Evolutionary conservation across 1,140 invertebrate species (phyloP), one percentile per base, ranked within the genome.

Genomic region (Mercenaria mercenaria): DNA sequence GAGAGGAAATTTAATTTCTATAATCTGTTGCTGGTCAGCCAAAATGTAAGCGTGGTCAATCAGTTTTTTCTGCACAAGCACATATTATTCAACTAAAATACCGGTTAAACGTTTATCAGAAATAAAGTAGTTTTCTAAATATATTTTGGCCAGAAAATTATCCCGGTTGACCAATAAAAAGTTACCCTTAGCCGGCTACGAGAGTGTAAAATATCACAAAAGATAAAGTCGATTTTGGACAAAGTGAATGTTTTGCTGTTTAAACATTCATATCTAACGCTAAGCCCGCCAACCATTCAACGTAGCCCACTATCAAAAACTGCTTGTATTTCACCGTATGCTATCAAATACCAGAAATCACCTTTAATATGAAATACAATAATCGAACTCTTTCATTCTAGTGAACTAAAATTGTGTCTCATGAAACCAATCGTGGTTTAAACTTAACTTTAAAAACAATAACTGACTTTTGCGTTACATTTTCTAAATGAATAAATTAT

Each of bases 291-390:
- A 50, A 76, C 41, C 23, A 41, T 50, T 29, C 6, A 76, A 41
- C n/a, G 47, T n/a, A 23, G 26, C 18, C 6, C 72, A 41, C 72
- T 76, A 76, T 76, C 72, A 76, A 76, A 50, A n/a, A 10, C 26
- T 34, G 72, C 41, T 47, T 26, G 23, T 20, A 29, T 76, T 76
- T 76, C 41, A 6, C 23, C 13, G 15, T 76, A 26, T 47, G 41
- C 23, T 47, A 76, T 76, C 72, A 47, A 50, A 76, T 76, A 76
- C 37, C 72, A 47, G 26, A 76, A 76, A 76, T 26, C n/a, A 29
- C 13, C 39, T 43, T 76, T 15, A 74, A 76, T 76, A 76, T 76
- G 72, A 76, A 76, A 76, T 76, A 47, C 72, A 43, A 76, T 76
- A 76, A 76, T 76, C 72, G 72, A 41, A 47, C 15, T 11, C 26